Conservation (phyloP, 1,140 invertebrate genomes). For the Hetaerina americana region DNA sequence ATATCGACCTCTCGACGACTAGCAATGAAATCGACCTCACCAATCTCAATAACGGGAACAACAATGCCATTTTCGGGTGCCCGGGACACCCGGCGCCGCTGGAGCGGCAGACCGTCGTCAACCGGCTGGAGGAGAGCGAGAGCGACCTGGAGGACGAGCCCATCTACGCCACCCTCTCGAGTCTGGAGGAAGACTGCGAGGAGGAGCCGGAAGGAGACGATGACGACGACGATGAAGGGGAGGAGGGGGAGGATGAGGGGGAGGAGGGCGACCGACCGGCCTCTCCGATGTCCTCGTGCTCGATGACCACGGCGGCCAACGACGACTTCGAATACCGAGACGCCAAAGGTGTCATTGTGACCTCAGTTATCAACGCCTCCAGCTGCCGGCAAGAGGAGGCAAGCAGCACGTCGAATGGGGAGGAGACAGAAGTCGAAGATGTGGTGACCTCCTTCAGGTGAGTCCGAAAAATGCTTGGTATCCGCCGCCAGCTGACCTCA, state of each 20-base stretch:
- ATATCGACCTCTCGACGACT: no score
- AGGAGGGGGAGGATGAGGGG: neutral
- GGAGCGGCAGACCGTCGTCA: neutral
- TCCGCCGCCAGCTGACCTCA: no score
- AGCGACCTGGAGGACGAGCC: neutral
- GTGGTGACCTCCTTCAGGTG: neutral
- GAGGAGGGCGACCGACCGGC: neutral
- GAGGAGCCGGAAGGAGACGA: neutral
- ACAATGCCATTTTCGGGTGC: no score
- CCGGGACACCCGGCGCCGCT: neutral
- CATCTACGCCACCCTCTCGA: slow-evolving; percentile 3
- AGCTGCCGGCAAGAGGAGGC: no score
- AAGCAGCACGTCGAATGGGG: neutral
- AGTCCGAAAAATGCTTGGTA: no score
- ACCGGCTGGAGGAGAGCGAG: neutral
- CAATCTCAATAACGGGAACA: no score
- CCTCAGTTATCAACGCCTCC: no score
- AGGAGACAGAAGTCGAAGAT: neutral
- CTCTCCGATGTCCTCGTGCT: neutral
- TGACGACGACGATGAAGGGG: neutral
- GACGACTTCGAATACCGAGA: slow-evolving; percentile 2
- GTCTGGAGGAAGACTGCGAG: neutral
- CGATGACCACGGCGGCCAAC: neutral
- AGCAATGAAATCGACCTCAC: no score
- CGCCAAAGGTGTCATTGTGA: neutral